Base-by-base conservation (phyloP, 2,888 invertebrate genomes). In the Doris montereyensis region DNA sequence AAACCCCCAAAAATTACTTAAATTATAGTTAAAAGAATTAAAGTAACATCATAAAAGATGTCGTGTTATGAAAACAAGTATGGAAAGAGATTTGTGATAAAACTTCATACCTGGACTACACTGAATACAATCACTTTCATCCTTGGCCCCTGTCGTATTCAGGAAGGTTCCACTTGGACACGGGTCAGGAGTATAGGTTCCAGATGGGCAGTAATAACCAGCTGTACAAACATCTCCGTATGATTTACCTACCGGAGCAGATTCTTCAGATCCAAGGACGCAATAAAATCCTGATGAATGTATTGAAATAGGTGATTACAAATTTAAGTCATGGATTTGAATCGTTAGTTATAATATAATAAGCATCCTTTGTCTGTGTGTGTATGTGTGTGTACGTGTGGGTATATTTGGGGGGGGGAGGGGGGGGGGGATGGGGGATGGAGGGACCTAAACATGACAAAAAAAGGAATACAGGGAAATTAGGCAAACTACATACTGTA, bases 121-220 rank as follows among this genome's bases (percentile, higher is more conserved):
- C 10, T 85, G 80, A 10, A 85, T 79, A 81, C 90, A 90, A 75
- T 90, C 88, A 24, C 84, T 77, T 13, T 85, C 80, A 71, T 85
- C 85, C 5, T 86, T 84, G 21, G 84, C 84, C 4, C 86, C 85
- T 1, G 86, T 83, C 21, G 81, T 81, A 62, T 86, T 85, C 52
- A 85, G 83, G 85, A 83, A 90, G 0, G 90, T 89, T 24, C 90
- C 90, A 0, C 89, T 85, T 13, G 89, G 88, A 83, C 90, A 90
- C 4, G 87, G 83, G 5, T 81, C 65, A 0, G 90, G 86, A 28
- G 82, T 80, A 57, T 84, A 84, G 4, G 89, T 89, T 34, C 88
- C 89, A 76, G 88, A 88, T 10, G 88, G 87, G 83, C 90, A 90
- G 81, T 87, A 90, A 81, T 86, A 81, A 0, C 90, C 90, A n/a